Percentiles rank a stretch among this genome's conserved stretches.
Evolutionary conservation across 2,113 vertebrate species (phyloP).

Genomic region (Anhinga rufa): DNA sequence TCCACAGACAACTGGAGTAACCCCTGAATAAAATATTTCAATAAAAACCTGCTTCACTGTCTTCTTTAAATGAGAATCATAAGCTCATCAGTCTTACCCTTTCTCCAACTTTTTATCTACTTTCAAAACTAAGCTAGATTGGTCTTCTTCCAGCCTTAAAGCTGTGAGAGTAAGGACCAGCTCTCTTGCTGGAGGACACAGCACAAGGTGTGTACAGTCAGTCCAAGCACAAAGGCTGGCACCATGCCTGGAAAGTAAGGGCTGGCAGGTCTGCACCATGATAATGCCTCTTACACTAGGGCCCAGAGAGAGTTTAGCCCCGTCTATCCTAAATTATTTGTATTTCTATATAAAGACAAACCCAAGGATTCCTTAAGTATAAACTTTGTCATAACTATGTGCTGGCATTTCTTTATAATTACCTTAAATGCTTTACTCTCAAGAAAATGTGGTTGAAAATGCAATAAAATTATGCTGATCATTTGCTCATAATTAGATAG

Average conservation of each 20-base stretch:
- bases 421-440: slow-evolving; percentile 16
- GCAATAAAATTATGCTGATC: slow-evolving; percentile 32
- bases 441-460: slow-evolving; percentile 19
- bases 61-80: background rate
- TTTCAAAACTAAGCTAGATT: background rate
- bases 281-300: background rate
- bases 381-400: background rate
- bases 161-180: background rate
- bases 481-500: slow-evolving; percentile 15
- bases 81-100: background rate
- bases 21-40: background rate
- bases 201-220: background rate
- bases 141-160: background rate
- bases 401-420: slow-evolving; percentile 19
- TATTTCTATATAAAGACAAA: background rate
- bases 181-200: background rate
- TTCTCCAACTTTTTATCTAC: background rate
- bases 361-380: background rate
- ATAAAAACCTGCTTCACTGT: background rate
- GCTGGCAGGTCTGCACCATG: background rate
- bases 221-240: background rate
- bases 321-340: background rate
- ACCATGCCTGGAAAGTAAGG: background rate
- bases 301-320: background rate
- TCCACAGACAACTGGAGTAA: background rate